phyloP scores from a whole-genome alignment of 2,797 vertebrate genomes.

The Danio choprae region DNA sequence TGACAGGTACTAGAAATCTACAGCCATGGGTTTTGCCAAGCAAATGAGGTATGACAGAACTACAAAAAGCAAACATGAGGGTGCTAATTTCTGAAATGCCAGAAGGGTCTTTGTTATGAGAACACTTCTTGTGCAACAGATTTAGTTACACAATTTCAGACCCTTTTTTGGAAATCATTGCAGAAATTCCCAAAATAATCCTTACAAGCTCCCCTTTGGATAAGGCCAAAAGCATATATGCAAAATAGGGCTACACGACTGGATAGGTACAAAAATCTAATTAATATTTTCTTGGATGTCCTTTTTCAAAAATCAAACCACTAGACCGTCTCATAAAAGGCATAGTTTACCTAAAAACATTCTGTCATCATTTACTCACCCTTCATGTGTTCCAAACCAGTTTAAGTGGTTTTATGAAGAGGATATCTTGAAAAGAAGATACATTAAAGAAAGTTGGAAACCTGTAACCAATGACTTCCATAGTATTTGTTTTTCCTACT shows the following conservation, averaged over 20 bases:
- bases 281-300: no score
- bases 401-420: no score
- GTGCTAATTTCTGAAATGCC: conserved; percentile 59
- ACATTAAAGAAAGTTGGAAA: no score
- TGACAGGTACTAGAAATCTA: conserved; percentile 61
- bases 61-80: conserved; percentile 24
- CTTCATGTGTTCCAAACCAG: no score
- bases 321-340: no score
- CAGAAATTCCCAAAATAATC: conserved; percentile 73
- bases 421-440: no score
- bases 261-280: background rate
- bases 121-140: background rate
- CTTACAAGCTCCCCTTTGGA: conserved; percentile 56
- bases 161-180: conserved; percentile 64
- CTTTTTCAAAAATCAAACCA: no score
- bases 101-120: background rate
- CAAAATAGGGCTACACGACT: conserved; percentile 40
- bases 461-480: no score
- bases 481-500: no score
- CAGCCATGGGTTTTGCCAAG: conserved; percentile 50
- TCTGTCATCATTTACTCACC: no score
- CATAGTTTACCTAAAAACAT: no score
- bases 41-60: conserved; percentile 59
- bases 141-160: conserved; percentile 4
- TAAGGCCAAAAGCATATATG: conserved; percentile 55